Conservation (phyloP, 1,140 invertebrate species). For the Caenorhabditis brenneri region DNA sequence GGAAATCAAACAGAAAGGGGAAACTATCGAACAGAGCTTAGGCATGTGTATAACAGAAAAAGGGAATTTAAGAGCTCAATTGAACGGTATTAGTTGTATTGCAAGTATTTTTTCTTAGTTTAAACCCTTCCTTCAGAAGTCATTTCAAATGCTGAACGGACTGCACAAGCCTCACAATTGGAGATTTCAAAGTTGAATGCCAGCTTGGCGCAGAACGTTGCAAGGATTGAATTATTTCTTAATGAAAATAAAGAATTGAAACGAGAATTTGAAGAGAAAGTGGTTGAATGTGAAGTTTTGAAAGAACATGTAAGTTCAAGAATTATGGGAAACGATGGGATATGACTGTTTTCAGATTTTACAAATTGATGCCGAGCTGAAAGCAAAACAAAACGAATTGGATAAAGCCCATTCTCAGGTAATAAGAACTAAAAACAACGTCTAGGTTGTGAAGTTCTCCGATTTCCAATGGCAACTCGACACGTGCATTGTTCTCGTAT, state of each 20-base stretch:
- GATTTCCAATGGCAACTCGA: too few species aligned
- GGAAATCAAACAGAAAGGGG: neutral
- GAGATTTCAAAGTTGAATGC: slow-evolving; percentile 4
- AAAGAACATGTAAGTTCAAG: slow-evolving; percentile 4
- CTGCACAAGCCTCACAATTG: neutral
- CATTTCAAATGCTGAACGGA: neutral
- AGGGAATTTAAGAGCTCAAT: neutral
- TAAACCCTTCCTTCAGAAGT: neutral
- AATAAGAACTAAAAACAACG: neutral
- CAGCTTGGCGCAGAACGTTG: neutral
- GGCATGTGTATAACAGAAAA: slow-evolving; percentile 12
- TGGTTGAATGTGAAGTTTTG: slow-evolving; percentile 1
- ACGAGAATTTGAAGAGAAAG: slow-evolving; percentile 1
- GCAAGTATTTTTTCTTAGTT: neutral
- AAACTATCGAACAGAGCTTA: neutral
- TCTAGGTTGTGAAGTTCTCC: neutral
- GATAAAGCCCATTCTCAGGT: neutral
- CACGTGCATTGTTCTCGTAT: too few species aligned
- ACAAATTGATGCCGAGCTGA: neutral
- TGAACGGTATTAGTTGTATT: neutral
- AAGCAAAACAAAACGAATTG: neutral
- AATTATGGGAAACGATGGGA: neutral
- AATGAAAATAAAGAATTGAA: neutral
- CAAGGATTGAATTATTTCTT: neutral
- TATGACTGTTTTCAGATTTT: neutral